phyloP scores from a whole-genome alignment of 2,888 invertebrate genomes.

The Melieria picta region DNA sequence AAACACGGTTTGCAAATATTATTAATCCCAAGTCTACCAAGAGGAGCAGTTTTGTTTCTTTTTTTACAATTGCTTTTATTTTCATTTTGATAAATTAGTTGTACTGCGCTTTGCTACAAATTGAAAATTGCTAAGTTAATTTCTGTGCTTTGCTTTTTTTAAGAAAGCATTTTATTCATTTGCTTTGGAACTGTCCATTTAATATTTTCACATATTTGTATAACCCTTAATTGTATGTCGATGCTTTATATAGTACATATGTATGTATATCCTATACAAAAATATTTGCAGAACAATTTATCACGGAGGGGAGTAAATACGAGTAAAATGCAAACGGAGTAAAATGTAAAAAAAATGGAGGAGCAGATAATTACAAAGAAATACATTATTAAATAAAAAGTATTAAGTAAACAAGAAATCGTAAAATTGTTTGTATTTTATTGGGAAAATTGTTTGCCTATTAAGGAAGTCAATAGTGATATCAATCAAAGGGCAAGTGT shows the following conservation, averaged over 20 bases:
- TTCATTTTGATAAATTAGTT: too few species aligned
- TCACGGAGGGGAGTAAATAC: slow-evolving; percentile 39
- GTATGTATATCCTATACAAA: slow-evolving; percentile 19
- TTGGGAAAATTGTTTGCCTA: too few species aligned
- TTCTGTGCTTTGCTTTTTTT: slow-evolving; percentile 16
- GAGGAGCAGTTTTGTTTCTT: too few species aligned
- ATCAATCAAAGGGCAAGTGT: too few species aligned
- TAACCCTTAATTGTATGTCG: slow-evolving; percentile 39
- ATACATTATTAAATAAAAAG: slow-evolving; percentile 31
- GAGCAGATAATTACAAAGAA: slow-evolving; percentile 23
- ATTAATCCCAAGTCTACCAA: too few species aligned
- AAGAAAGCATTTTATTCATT: slow-evolving; percentile 5
- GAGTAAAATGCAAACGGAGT: slow-evolving; percentile 31
- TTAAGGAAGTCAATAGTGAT: too few species aligned
- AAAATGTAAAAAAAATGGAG: slow-evolving; percentile 36
- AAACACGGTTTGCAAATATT: too few species aligned
- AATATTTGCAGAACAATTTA: slow-evolving; percentile 50
- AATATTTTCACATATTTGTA: slow-evolving; percentile 29
- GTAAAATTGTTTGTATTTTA: too few species aligned
- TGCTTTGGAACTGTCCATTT: not conserved
- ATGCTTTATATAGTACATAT: slow-evolving; percentile 36
- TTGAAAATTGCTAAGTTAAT: too few species aligned
- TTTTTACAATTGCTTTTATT: too few species aligned
- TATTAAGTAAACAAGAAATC: slow-evolving; percentile 30
- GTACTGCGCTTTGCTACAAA: too few species aligned